These are phyloP conservation scores for Lithodes maja DNA, from an alignment of 2,888 invertebrate genomes.

Conservation along the genomic window DNA sequence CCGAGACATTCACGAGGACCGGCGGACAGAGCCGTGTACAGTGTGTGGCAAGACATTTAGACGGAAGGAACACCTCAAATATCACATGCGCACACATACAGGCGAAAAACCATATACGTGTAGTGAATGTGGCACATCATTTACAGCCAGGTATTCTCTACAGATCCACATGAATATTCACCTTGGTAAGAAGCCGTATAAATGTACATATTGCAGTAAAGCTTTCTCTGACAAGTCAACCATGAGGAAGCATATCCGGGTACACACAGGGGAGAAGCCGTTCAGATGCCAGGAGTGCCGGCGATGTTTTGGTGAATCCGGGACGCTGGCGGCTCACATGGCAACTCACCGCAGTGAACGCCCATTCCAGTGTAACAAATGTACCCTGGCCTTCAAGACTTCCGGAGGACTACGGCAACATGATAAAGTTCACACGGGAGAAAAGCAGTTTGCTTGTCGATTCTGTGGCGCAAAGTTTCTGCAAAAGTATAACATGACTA, in stretches of 20 bases:
- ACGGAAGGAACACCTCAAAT: conserved; percentile 63
- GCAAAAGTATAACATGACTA: conserved; percentile 67
- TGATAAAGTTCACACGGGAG: conserved; percentile 59
- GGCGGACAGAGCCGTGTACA: conserved; percentile 60
- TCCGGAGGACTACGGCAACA: conserved; percentile 63
- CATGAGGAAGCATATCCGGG: conserved; percentile 62
- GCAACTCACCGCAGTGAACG: conserved; percentile 59
- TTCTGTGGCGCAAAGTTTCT: conserved; percentile 64
- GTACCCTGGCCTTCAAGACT: conserved; percentile 61
- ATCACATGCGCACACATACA: conserved; percentile 64
- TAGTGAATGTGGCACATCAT: conserved; percentile 60
- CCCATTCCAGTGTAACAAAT: conserved; percentile 53
- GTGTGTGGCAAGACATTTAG: conserved; percentile 64
- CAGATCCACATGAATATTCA: conserved; percentile 68
- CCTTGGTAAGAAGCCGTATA: conserved; percentile 61
- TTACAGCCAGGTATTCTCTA: conserved; percentile 65
- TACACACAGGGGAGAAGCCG: conserved; percentile 63
- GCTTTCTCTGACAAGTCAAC: conserved; percentile 66
- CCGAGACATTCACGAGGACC: conserved; percentile 64
- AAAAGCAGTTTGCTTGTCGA: conserved; percentile 60
- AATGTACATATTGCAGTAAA: conserved; percentile 63
- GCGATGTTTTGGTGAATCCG: conserved; percentile 61
- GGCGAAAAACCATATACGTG: conserved; percentile 64
- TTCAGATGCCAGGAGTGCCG: conserved; percentile 56
- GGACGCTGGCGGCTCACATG: conserved; percentile 60